These are phyloP conservation scores for Timandra comae DNA, from an alignment of 2,888 invertebrate species.

Conservation along the genomic window DNA sequence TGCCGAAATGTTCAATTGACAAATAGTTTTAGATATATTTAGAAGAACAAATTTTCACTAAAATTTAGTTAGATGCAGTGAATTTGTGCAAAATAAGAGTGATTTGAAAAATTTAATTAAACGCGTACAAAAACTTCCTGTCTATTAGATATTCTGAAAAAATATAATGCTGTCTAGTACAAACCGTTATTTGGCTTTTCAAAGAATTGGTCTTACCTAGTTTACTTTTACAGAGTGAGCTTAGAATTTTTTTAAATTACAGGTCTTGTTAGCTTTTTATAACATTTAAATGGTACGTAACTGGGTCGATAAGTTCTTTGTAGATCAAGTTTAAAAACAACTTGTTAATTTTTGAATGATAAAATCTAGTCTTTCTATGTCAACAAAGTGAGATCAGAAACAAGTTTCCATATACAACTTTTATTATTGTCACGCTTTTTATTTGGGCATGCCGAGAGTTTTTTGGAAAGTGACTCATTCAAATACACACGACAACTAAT, in stretches of 20 bases:
- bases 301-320: not conserved
- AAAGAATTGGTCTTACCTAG: not conserved
- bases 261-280: too few relatives aligned
- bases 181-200: too few relatives aligned
- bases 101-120: too few relatives aligned
- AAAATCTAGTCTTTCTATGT: slow-evolving; percentile 6
- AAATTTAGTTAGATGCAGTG: not conserved
- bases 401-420: slow-evolving; percentile 36
- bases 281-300: not conserved
- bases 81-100: not conserved
- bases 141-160: too few relatives aligned
- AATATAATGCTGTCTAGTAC: too few relatives aligned
- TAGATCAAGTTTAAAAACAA: not conserved
- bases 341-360: not conserved
- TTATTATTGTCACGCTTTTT: slow-evolving; percentile 38
- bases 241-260: too few relatives aligned
- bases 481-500: slow-evolving; percentile 42
- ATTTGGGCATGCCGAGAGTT: slow-evolving; percentile 44
- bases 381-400: slow-evolving; percentile 25
- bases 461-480: slow-evolving; percentile 51
- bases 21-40: slow-evolving; percentile 3
- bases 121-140: too few relatives aligned
- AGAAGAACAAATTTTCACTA: too few relatives aligned
- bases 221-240: too few relatives aligned
- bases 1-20: slow-evolving; percentile 22